Base-by-base conservation (phyloP, 2,888 invertebrate species). In the Nemurella pictetii region DNA sequence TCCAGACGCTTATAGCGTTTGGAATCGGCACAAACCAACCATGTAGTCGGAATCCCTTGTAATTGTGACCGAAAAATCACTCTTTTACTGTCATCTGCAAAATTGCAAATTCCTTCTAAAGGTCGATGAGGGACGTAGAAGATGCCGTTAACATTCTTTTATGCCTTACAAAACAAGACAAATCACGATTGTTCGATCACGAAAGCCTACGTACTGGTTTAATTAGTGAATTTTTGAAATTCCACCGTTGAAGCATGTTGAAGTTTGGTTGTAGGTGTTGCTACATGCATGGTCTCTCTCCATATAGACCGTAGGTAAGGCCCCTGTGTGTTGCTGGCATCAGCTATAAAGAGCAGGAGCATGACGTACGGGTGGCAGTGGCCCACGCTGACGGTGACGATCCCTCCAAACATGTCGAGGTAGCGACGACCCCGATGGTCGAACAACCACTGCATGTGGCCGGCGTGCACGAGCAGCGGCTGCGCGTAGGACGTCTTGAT, bases 371-470 rank as follows among this genome's bases (percentile, higher is more conserved):
- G 98, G 92, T 99, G 99, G 89, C 97, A 98, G 90, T 99, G 99
- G 28, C 99, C 99, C 0, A 99, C 98, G 84, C 98, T 98, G 73
- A 99, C 97, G 0, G 99, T 99, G 25, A 98, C 98, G 88, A 99
- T 99, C 7, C 99, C 99, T 4, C 95, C 99, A 89, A 98, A 97
- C 92, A 99, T 94, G 90, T 99, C 99, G 87, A 99, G 92, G 90
- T 98, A 99, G 88, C 97, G 93, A 87, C 93, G 94, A 2, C 98
- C 98, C 84, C 94, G 92, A 87, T 95, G 93, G 90, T 99, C 98
- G 90, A 94, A 99, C 4, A 99, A 90, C 95, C 96, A 99, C 90
- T 99, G 99, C 94, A 95, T 97, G 89, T 95, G 93, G 0, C 97
- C 98, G 88, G 96, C 95, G 89, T 96, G 94, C 0, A 99, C 91